Evolutionary conservation across 2,888 invertebrate genomes (phyloP), one percentile per base, ranked within the genome.

Genomic region (Sisyra nigra): DNA sequence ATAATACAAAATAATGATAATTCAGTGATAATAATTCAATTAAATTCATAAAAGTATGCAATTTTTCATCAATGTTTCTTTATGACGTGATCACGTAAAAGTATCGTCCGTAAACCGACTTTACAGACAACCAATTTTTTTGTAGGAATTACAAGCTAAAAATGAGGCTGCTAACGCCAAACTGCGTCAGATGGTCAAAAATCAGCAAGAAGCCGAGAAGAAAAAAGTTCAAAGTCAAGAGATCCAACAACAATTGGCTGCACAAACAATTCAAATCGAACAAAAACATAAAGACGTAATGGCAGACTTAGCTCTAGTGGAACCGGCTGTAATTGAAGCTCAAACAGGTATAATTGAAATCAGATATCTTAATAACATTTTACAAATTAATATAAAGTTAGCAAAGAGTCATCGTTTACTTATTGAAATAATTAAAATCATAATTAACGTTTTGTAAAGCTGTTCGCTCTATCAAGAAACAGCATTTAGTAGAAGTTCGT

Each of bases 141-240:
- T 51, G 37, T 47, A 80, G 73, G 87, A 88, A 64, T 63, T 89
- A 15, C 92, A 94, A 72, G 88, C 91, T 34, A 99, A 99, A 68
- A 98, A 98, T 59, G 92, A 93, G 59, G 93, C 96, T 2, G 98
- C 98, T 41, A 99, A 98, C 62, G 88, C 91, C n/a, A 99, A 99
- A 66, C 71, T 99, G 40, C 83, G 91, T 51, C 96, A 99, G 63
- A 99, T 99, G 98, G 88, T 97, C 39, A 93, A 93, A 68, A 93
- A 97, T 65, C 96, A 97, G 62, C 96, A 97, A 57, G 96, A 97
- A 62, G 98, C 98, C 2, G 98, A 99, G 62, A 89, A 94, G 69
- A 93, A 96, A 66, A 99, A 99, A 63, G 88, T 92, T 31, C 91
- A 94, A 56, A 92, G 92, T 55, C 94, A 96, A 61, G 93, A 97